Base-by-base conservation (phyloP, 2,888 invertebrate species). In the Harmothoe impar region DNA sequence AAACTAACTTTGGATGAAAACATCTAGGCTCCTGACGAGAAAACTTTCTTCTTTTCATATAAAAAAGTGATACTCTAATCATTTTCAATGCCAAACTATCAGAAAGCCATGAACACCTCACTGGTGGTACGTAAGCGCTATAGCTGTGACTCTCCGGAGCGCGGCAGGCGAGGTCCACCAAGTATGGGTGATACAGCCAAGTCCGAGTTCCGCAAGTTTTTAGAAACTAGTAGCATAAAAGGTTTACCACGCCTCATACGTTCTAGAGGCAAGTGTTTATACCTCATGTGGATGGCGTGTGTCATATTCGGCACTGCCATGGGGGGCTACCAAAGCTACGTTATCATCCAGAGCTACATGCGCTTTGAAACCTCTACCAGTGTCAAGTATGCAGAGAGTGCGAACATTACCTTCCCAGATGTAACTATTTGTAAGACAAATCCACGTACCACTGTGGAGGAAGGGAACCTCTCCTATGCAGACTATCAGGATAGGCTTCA, bases 81-180 rank as follows among this genome's bases (percentile, higher is more conserved):
- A 72, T 72, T 72, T n/a, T 25, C 25, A 23, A 81, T 81, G 81
- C 81, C 81, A 23, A 33, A 81, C 35, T 81, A 81, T 35, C 81
- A 81, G 81, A 81, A 81, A 81, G 81, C 81, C 81, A 86, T 86
- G 86, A 86, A 86, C 86, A 86, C 86, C 54, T 86, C 86, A 0
- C 29, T 86, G 54, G 86, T 86, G 56, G 86, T 86, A 12, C 86
- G 86, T 12, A 86, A 86, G 86, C 52, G 86, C 25, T 86, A 86
- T 20, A 86, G 86, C 54, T 86, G 86, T 29, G 86, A 86, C 33
- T 86, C 86, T n/a, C 86, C 86, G 52, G 86, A 86, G 54, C 25
- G 86, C 29, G 54, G 86, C 31, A 51, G 86, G n/a, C 52, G 86
- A 5, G 86, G 86, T 23, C 31, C 86, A 20, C 86, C 86, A 17